These are phyloP conservation scores for Ariopsis seemanni DNA, from an alignment of 2,113 vertebrate genomes.

Conservation along the genomic window DNA sequence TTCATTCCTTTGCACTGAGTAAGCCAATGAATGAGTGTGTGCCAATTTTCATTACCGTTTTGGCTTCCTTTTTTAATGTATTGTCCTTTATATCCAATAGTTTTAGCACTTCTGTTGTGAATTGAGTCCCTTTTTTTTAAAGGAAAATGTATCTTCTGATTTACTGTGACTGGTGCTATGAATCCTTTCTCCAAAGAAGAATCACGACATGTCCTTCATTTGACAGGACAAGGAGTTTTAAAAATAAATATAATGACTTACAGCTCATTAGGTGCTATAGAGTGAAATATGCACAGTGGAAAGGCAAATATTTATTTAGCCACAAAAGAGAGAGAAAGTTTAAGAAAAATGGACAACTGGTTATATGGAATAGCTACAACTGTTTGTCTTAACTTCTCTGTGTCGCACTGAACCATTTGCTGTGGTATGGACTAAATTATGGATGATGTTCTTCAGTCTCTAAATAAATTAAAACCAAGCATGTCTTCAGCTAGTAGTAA, in stretches of 20 bases:
- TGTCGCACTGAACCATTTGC: constrained; percentile 62
- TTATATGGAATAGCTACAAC: not conserved
- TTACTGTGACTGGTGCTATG: not conserved
- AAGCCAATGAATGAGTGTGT: constrained; percentile 1
- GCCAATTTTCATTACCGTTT: not conserved
- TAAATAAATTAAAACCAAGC: constrained; percentile 70
- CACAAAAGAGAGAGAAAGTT: not conserved
- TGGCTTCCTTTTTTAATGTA: not conserved
- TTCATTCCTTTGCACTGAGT: constrained; percentile 14
- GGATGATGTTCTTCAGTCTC: constrained; percentile 69
- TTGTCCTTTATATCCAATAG: not conserved
- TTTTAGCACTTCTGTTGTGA: not conserved
- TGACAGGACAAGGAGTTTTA: not conserved
- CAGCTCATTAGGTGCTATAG: not conserved
- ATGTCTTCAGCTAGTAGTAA: constrained; percentile 58
- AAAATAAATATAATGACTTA: constrained; percentile 1
- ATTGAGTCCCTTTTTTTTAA: not conserved
- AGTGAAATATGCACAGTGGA: not conserved
- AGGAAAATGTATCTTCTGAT: not conserved
- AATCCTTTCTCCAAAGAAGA: not conserved
- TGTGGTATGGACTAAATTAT: constrained; percentile 73
- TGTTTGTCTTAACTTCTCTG: constrained; percentile 34
- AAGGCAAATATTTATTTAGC: not conserved
- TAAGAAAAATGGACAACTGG: not conserved
- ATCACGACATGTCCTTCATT: not conserved